A percentile compares a stretch with the other conserved stretches of the same genome.
These are phyloP conservation scores for Sebastes iracundus DNA, from an alignment of 2,797 vertebrate species.

Conservation along the genomic window DNA sequence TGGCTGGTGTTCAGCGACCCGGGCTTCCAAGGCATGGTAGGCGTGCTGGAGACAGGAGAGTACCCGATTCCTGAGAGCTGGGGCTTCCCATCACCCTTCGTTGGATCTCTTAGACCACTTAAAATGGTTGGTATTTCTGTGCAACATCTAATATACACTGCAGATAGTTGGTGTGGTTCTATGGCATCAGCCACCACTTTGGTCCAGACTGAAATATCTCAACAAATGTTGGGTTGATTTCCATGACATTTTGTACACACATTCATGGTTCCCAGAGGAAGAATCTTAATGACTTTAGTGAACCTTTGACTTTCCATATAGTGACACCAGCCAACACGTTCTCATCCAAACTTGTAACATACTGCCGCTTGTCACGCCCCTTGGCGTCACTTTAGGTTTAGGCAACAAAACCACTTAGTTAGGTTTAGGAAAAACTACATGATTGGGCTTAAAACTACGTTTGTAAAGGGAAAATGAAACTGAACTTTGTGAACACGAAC, in stretches of 20 bases:
- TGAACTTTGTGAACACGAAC: no score
- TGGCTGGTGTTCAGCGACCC: constrained; percentile 95
- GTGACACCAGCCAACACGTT: not conserved
- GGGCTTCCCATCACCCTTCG: constrained; percentile 87
- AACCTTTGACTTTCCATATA: not conserved
- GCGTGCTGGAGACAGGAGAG: constrained; percentile 89
- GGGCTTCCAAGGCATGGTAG: constrained; percentile 88
- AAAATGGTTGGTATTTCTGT: constrained; percentile 86
- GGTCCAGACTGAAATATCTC: not conserved
- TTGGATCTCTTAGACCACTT: constrained; percentile 91
- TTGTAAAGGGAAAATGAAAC: no score
- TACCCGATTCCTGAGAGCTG: constrained; percentile 90
- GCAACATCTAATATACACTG: not conserved
- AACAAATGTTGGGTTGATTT: not conserved
- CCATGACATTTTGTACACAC: not conserved
- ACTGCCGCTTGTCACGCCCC: no score
- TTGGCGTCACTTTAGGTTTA: no score
- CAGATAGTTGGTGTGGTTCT: not conserved
- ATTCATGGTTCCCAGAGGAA: not conserved
- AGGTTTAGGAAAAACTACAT: no score
- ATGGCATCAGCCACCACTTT: not conserved
- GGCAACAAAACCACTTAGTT: no score
- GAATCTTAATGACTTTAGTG: not conserved
- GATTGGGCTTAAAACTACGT: no score
- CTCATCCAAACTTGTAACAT: no score